Evolutionary conservation across 2,113 vertebrate species (phyloP).

Genomic region (Acrocephalus arundinaceus): DNA sequence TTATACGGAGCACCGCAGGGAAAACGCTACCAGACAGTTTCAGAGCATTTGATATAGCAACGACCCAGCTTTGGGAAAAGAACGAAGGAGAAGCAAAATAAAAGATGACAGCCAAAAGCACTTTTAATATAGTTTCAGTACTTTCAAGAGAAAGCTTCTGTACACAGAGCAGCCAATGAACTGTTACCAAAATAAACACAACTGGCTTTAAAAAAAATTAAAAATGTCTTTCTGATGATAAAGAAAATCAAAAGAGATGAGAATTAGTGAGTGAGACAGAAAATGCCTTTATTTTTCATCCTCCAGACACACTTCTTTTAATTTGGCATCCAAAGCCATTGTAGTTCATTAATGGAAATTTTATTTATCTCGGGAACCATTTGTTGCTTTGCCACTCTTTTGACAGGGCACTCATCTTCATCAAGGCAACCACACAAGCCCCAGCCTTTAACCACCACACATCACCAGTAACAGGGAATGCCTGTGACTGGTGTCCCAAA

Average conservation of each 20-base stretch:
- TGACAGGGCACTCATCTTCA: constrained; percentile 50
- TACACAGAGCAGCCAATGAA: constrained; percentile 37
- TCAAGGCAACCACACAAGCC: background rate
- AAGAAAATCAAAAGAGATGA: constrained; percentile 32
- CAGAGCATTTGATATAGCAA: constrained; percentile 47
- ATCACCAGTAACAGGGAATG: background rate
- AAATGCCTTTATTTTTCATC: constrained; percentile 34
- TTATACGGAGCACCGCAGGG: constrained; percentile 22
- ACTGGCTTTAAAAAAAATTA: constrained; percentile 7
- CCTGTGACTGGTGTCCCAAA: background rate
- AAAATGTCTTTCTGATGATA: constrained; percentile 37
- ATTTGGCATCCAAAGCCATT: constrained; percentile 20
- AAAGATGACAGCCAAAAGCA: constrained; percentile 65
- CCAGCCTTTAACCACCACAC: background rate
- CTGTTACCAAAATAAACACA: constrained; percentile 63
- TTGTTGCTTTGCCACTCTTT: constrained; percentile 35
- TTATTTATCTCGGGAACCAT: constrained; percentile 23
- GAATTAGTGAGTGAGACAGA: background rate
- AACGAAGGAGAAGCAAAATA: constrained; percentile 36
- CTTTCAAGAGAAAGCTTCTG: constrained; percentile 60
- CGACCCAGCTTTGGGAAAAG: constrained; percentile 52
- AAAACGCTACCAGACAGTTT: constrained; percentile 56
- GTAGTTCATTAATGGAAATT: constrained; percentile 51
- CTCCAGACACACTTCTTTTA: constrained; percentile 14
- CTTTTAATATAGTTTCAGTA: constrained; percentile 58